Evolutionary conservation across 2,797 vertebrate genomes (phyloP), one percentile per base, ranked within the genome.

Genomic region (Salarias fasciatus): DNA sequence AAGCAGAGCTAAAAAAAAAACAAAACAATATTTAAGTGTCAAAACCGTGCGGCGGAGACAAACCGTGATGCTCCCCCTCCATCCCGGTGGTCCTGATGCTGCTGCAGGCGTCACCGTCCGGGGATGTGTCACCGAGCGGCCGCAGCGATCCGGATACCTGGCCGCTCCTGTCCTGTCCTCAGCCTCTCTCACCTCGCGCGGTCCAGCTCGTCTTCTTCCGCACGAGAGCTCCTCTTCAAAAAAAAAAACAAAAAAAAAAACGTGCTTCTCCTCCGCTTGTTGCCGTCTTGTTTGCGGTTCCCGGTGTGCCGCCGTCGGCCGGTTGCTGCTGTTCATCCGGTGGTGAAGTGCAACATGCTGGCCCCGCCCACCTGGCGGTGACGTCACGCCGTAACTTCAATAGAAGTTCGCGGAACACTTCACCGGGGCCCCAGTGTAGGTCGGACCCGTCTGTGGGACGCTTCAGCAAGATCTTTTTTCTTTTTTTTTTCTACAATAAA

Each of bases 51-150:
- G 45, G 12, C 42, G 0, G 12, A 10, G 35, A 77, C 92, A n/a
- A 70, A 93, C 92, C 91, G 80, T 86, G 63, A 63, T 70, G 69
- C 41, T 89, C 85, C 56, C 78, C 85, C 61, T 92, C 88, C 92
- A 92, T 92, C 68, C 81, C 56, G 74, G 42, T 71, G 87, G 69
- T 88, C 73, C 73, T 83, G 84, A 80, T 80, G 82, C 84, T 83
- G 83, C 76, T 35, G 75, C 53, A 82, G 72, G 76, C 68, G 86
- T 78, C 77, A n/a, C 75, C 33, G 50, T 43, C 63, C 72, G 61
- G 33, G 74, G 61, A 52, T 51, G 68, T 69, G 31, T 65, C 63
- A 12, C 53, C 51, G 45, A 56, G 42, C 30, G 70, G 67, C 83
- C 61, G 73, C 53, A 75, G 80, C 51, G n/a, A 69, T 56, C 72